Evolutionary conservation across 2,113 vertebrate species (phyloP).

Genomic region (Dendrocopos noguchii): DNA sequence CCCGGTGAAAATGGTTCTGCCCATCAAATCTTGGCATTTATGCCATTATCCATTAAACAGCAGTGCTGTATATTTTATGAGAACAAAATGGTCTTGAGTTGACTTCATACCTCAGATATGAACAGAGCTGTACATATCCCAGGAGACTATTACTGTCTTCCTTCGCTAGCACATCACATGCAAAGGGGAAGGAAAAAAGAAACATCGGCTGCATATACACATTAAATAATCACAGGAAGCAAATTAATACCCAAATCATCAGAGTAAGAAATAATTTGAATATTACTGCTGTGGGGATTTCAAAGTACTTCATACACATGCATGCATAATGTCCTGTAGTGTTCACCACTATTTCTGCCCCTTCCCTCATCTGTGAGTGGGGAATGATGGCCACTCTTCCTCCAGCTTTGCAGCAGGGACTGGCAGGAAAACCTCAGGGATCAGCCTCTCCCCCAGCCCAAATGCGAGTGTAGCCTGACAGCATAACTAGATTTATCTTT

Average conservation of each 20-base stretch:
- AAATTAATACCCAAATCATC: slow-evolving; percentile 36
- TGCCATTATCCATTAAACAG: slow-evolving; percentile 54
- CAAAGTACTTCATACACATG: not conserved
- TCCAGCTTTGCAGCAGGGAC: not conserved
- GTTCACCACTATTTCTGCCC: not conserved
- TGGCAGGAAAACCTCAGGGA: not conserved
- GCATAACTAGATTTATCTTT: not conserved
- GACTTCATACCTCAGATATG: slow-evolving; percentile 52
- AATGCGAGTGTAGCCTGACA: not conserved
- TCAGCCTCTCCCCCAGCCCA: not conserved
- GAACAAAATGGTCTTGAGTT: slow-evolving; percentile 65
- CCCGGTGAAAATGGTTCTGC: slow-evolving; percentile 42
- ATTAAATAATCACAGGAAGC: slow-evolving; percentile 31
- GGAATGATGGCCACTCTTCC: not conserved
- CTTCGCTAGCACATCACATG: slow-evolving; percentile 30
- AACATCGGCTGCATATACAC: not conserved
- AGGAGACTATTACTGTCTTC: slow-evolving; percentile 25
- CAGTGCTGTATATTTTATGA: slow-evolving; percentile 65
- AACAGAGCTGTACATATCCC: slow-evolving; percentile 48
- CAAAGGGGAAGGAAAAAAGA: not conserved
- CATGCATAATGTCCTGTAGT: not conserved
- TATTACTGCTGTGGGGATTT: not conserved
- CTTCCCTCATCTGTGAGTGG: not conserved
- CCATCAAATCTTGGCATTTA: slow-evolving; percentile 58
- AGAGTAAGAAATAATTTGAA: not conserved